These are phyloP conservation scores for Branchinecta lynchi DNA, from an alignment of 1,140 invertebrate genomes.

Conservation along the genomic window DNA sequence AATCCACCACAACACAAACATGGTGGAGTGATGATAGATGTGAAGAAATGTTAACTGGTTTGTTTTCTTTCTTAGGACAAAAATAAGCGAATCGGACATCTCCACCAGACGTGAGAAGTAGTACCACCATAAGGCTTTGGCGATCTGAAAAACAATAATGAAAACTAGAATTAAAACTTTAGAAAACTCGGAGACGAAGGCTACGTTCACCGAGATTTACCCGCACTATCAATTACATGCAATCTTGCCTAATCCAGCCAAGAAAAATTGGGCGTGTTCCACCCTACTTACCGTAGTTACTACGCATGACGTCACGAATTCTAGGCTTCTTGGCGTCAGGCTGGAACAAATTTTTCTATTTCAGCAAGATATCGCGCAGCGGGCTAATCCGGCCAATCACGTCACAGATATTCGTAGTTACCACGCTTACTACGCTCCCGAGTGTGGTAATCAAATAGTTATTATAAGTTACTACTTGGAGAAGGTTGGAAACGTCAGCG, in stretches of 20 bases:
- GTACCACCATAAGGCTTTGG: slow-evolving; percentile 89
- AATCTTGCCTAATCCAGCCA: slow-evolving; percentile 11
- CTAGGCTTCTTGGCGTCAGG: too few relatives aligned
- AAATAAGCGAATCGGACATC: slow-evolving; percentile 83
- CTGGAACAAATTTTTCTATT: too few relatives aligned
- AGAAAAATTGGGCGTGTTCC: too few relatives aligned
- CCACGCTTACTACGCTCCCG: too few relatives aligned
- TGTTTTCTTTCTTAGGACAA: slow-evolving; percentile 72
- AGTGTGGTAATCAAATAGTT: too few relatives aligned
- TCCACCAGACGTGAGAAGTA: slow-evolving; percentile 87
- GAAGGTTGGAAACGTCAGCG: too few relatives aligned
- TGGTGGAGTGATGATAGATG: slow-evolving; percentile 80
- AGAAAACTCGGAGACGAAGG: slow-evolving; percentile 19
- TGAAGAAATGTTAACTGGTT: slow-evolving; percentile 76
- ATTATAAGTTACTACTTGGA: too few relatives aligned
- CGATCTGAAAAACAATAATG: slow-evolving; percentile 48
- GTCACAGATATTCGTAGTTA: too few relatives aligned
- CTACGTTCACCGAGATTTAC: not conserved
- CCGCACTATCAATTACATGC: not conserved
- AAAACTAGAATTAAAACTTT: slow-evolving; percentile 17
- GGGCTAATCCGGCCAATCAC: too few relatives aligned
- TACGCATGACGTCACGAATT: too few relatives aligned
- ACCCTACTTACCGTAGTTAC: too few relatives aligned
- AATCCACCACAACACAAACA: slow-evolving; percentile 89
- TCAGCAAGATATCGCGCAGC: too few relatives aligned